These are phyloP conservation scores for Seira musarum DNA, from an alignment of 2,888 invertebrate genomes.

Conservation along the genomic window DNA sequence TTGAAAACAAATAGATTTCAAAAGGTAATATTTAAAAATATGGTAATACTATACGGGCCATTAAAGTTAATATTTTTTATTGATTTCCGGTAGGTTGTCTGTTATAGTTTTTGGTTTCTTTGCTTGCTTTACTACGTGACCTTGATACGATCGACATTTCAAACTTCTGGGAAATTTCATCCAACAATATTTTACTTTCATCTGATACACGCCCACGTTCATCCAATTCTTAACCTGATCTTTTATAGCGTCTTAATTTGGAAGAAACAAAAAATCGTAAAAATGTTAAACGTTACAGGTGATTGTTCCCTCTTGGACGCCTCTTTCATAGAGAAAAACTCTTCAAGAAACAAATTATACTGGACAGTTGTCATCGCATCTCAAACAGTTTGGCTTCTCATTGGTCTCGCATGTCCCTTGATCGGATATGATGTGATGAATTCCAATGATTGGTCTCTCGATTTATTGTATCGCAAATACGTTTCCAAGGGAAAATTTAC, in stretches of 20 bases:
- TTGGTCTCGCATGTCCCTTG: conserved; percentile 1
- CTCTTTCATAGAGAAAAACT: not conserved
- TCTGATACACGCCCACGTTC: conserved; percentile 20
- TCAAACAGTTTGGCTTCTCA: not conserved
- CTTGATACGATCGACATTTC: not conserved
- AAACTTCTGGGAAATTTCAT: conserved; percentile 16
- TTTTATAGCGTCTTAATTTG: not conserved
- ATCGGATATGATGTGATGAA: conserved; percentile 10
- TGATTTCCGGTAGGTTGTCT: not conserved
- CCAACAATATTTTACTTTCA: conserved; percentile 33
- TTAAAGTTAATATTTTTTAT: no score
- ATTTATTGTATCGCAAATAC: not conserved
- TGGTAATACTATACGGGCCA: no score
- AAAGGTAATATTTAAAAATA: no score
- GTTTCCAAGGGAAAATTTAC: conserved; percentile 16
- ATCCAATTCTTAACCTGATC: conserved; percentile 10
- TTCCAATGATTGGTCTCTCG: conserved; percentile 14
- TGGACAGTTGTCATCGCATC: not conserved
- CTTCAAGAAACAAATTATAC: no score
- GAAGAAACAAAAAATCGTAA: not conserved
- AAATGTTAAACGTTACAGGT: conserved; percentile 3
- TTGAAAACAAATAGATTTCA: conserved; percentile 21
- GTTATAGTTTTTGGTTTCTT: conserved; percentile 16
- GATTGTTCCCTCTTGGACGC: not conserved
- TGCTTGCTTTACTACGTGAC: not conserved